phyloP scores from a whole-genome alignment of 2,888 invertebrate genomes.

The Trissolcus brochymenae region DNA sequence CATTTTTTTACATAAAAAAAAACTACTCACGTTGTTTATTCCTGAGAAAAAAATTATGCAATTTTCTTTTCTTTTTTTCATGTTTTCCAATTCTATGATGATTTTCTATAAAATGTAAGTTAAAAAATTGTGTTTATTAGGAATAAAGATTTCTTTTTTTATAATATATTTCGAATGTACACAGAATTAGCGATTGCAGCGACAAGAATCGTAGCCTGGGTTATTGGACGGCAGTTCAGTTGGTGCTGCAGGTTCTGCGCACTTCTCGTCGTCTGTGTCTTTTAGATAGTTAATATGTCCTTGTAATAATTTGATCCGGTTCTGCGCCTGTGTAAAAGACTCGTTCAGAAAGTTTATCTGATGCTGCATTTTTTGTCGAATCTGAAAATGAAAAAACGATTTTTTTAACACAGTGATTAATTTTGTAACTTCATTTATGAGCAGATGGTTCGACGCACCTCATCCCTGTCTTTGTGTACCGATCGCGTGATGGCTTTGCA shows the following conservation, averaged over 20 bases:
- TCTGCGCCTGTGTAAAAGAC: conserved; percentile 83
- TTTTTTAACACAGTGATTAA: neutral
- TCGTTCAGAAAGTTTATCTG: conserved; percentile 83
- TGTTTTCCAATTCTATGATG: neutral
- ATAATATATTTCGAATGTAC: conserved; percentile 40
- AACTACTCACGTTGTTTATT: no score
- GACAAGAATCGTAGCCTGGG: conserved; percentile 70
- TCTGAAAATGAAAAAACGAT: conserved; percentile 71
- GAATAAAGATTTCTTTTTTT: conserved; percentile 43
- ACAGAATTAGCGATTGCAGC: conserved; percentile 67
- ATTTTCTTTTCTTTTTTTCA: conserved; percentile 18
- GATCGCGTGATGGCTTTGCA: conserved; percentile 81
- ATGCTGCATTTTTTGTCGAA: conserved; percentile 83
- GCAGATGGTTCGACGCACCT: conserved; percentile 68
- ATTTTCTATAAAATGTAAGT: conserved; percentile 43
- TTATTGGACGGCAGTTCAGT: conserved; percentile 51
- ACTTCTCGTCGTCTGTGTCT: conserved; percentile 73
- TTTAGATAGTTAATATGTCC: conserved; percentile 82
- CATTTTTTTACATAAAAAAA: no score
- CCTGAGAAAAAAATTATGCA: no score
- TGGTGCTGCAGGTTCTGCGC: conserved; percentile 41
- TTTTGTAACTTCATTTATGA: neutral
- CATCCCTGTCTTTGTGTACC: conserved; percentile 83
- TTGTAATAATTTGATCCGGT: conserved; percentile 81
- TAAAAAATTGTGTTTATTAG: conserved; percentile 37